phyloP scores from a whole-genome alignment of 2,113 vertebrate species.

The Elachura formosa region DNA sequence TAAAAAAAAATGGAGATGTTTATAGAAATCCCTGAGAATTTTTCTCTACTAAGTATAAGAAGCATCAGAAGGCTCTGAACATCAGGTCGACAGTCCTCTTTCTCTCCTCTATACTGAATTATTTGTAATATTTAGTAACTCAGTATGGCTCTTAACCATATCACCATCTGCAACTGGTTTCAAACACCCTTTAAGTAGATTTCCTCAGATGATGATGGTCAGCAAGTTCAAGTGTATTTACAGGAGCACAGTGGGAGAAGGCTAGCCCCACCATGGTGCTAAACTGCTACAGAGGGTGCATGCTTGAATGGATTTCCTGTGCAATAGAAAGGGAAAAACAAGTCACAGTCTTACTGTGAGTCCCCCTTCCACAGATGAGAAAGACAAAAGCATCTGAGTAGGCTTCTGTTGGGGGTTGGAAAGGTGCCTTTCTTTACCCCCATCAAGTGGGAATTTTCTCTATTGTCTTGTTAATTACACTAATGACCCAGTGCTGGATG shows the following conservation, averaged over 20 bases:
- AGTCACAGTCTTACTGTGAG: neutral
- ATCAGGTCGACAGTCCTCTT: too few relatives aligned
- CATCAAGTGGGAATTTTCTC: too few relatives aligned
- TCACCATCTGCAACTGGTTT: neutral
- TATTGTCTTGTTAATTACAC: too few relatives aligned
- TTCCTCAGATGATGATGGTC: neutral
- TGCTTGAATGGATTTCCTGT: neutral
- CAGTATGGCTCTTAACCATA: neutral
- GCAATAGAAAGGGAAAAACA: neutral
- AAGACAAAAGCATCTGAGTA: neutral
- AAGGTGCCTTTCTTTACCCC: too few relatives aligned
- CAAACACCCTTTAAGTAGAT: neutral
- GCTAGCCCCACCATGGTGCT: accelerated
- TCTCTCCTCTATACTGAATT: neutral
- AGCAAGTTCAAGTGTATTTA: accelerated
- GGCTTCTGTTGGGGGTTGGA: too few relatives aligned
- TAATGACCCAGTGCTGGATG: too few relatives aligned
- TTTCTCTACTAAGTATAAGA: too few relatives aligned
- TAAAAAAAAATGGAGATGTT: too few relatives aligned
- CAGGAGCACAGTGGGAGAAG: neutral
- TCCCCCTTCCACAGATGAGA: too few relatives aligned
- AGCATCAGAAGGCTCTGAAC: too few relatives aligned
- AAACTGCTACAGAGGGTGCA: neutral
- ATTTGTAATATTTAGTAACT: neutral
- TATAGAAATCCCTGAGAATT: too few relatives aligned